Base-by-base conservation (phyloP, 2,888 invertebrate species). In the Drosophila antonietae region DNA sequence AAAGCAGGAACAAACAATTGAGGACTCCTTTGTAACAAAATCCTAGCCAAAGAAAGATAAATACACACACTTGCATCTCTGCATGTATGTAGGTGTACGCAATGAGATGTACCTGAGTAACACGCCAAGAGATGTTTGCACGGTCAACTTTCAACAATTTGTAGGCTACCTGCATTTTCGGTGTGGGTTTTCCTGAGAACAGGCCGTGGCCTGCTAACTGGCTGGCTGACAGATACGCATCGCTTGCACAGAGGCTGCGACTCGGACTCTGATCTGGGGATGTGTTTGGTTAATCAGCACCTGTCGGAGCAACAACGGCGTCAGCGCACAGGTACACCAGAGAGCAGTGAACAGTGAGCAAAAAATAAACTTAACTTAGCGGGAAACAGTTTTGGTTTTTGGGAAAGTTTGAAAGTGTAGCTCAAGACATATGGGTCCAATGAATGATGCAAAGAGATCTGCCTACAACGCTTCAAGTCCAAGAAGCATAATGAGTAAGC, bases 221-320 rank as follows among this genome's bases (percentile, higher is more conserved):
- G 85, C 85, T 78, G 79, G 61, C 88, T 89, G 84, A 84, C 89
- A 88, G 84, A 84, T 89, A 89, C 88, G 89, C 89, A 84, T 84
- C 84, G 76, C 89, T 59, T 69, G 55, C 49, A 60, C 46, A 58
- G 46, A 77, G 56, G 47, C 69, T 55, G 69, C 41, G 52, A 37
- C 49, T 69, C 41, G 52, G 44, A 59, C 52, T 49, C 49, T n/a
- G 57, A 57, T 66, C 55, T 67, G 56, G 76, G 81, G 67, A 81
- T 89, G 88, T 89, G 78, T 89, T 84, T 89, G 88, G 73, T 89
- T 85, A 89, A 89, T 84, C 84, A 84, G 89, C 84, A 84, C 89
- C 84, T 84, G 84, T 88, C 84, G 79, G 44, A 52, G 68, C 53
- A 52, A 63, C 47, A 66, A 49, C 80, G 77, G 75, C 86, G 88